phyloP scores from a whole-genome alignment of 2,888 invertebrate genomes.

The Tenodera sinensis region DNA sequence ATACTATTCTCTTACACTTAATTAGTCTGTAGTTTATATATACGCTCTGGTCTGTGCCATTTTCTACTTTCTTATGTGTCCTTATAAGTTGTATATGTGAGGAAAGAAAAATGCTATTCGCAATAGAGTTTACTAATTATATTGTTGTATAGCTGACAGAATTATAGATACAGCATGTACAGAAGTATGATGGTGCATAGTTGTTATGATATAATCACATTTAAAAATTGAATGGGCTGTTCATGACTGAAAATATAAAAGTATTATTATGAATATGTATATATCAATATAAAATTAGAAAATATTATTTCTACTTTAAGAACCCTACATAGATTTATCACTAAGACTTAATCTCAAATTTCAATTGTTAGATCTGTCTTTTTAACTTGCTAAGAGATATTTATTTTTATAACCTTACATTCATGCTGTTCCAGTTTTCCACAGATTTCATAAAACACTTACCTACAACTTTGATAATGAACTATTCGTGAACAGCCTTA shows the following conservation, averaged over 20 bases:
- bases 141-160: constrained; percentile 30
- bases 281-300: constrained; percentile 20
- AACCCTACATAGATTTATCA: not conserved
- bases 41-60: constrained; percentile 27
- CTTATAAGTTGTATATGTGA: constrained; percentile 21
- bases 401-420: not conserved
- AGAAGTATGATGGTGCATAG: constrained; percentile 27
- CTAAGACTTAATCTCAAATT: not conserved
- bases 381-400: not conserved
- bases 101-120: constrained; percentile 24
- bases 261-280: constrained; percentile 20
- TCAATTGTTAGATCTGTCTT: not conserved
- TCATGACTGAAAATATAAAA: constrained; percentile 19
- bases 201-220: constrained; percentile 28
- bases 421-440: not conserved
- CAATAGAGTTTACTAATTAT: constrained; percentile 23
- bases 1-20: not conserved
- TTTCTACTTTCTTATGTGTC: constrained; percentile 32
- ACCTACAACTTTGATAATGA: too few species aligned
- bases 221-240: constrained; percentile 24
- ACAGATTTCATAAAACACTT: too few species aligned
- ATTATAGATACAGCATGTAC: constrained; percentile 29
- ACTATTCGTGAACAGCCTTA: not conserved
- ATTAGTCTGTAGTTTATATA: constrained; percentile 14
- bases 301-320: not conserved